Evolutionary conservation across 1,140 invertebrate genomes (phyloP).

Genomic region (Dinoponera quadriceps): DNA sequence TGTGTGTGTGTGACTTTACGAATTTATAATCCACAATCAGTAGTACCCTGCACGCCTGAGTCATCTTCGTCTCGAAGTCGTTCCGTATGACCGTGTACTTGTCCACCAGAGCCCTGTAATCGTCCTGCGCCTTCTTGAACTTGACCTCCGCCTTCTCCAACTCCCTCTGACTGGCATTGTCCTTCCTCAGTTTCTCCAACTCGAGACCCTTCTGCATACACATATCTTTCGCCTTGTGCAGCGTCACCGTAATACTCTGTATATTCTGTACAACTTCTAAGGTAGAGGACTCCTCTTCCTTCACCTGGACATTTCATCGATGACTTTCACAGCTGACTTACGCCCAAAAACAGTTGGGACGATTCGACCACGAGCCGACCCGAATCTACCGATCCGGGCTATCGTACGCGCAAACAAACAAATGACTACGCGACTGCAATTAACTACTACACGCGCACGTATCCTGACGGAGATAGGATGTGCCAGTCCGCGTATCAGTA

Average conservation of each 20-base stretch:
- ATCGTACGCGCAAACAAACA: not conserved
- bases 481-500: slow-evolving; percentile 28
- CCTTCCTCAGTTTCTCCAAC: slow-evolving; percentile 95
- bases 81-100: slow-evolving; percentile 95
- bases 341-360: too few species aligned
- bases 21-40: slow-evolving; percentile 44
- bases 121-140: slow-evolving; percentile 96
- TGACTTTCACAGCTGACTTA: too few species aligned
- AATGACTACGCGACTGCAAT: slow-evolving; percentile 31
- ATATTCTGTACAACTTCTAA: slow-evolving; percentile 95
- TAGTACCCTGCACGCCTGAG: slow-evolving; percentile 93
- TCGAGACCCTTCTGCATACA: slow-evolving; percentile 94
- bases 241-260: slow-evolving; percentile 93
- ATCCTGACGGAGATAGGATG: slow-evolving; percentile 8
- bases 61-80: slow-evolving; percentile 98
- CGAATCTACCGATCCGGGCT: too few species aligned
- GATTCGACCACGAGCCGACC: too few species aligned
- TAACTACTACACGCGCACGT: not conserved
- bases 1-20: not conserved
- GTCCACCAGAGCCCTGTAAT: slow-evolving; percentile 95
- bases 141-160: slow-evolving; percentile 97
- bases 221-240: slow-evolving; percentile 96
- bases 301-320: slow-evolving; percentile 88
- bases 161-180: slow-evolving; percentile 95
- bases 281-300: slow-evolving; percentile 96